phyloP scores from a whole-genome alignment of 2,888 invertebrate genomes.

The Acleris cristana region DNA sequence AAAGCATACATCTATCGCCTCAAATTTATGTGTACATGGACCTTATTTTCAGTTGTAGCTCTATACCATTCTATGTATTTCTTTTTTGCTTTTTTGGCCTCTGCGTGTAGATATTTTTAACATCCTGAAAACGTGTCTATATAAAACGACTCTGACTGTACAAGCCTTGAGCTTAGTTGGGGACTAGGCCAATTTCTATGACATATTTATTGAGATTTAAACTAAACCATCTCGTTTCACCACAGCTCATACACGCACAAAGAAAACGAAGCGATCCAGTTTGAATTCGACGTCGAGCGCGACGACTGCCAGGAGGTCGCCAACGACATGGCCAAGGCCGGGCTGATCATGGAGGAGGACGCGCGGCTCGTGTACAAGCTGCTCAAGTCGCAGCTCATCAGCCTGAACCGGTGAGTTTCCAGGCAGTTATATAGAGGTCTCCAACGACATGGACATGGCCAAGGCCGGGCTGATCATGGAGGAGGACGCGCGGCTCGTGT shows the following conservation, averaged over 20 bases:
- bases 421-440: not conserved
- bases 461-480: conserved; percentile 97
- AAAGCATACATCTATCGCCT: too few species aligned
- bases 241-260: conserved; percentile 95
- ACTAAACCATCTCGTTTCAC: not conserved
- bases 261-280: conserved; percentile 99
- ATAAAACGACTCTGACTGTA: too few species aligned
- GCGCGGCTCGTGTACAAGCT: conserved; percentile 95
- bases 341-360: conserved; percentile 97
- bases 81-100: too few species aligned
- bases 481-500: conserved; percentile 96
- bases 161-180: too few species aligned
- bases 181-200: too few species aligned
- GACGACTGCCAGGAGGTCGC: conserved; percentile 98
- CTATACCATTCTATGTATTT: too few species aligned
- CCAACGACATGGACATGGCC: conserved; percentile 96
- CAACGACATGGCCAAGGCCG: conserved; percentile 97
- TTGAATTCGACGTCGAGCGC: conserved; percentile 96
- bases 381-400: conserved; percentile 93
- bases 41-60: too few species aligned
- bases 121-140: too few species aligned
- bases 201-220: too few species aligned
- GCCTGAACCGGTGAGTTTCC: conserved; percentile 83
- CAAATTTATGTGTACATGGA: too few species aligned
- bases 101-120: too few species aligned